Conservation (phyloP, 2,888 invertebrate genomes). For the Diaperis boleti region DNA sequence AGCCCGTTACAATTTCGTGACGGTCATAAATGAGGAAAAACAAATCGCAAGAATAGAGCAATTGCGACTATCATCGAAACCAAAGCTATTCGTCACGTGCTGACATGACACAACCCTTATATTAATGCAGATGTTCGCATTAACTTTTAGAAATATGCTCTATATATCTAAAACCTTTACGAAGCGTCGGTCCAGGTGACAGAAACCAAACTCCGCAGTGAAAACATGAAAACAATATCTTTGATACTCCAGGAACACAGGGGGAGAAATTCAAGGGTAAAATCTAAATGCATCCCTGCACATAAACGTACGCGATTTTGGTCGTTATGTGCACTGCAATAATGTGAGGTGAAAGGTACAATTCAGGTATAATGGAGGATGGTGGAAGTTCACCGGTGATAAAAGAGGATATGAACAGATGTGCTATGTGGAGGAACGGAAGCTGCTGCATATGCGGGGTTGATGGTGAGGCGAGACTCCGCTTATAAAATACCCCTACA, state of each 20-base stretch:
- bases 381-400: conserved; percentile 25
- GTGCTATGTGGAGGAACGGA: conserved; percentile 30
- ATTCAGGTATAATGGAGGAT: conserved; percentile 27
- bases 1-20: conserved; percentile 4
- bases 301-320: conserved; percentile 7
- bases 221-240: conserved; percentile 40
- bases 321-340: not conserved
- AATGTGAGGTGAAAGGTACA: not conserved
- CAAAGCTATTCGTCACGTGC: not conserved
- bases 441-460: conserved; percentile 32
- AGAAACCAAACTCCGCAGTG: conserved; percentile 19
- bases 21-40: conserved; percentile 30
- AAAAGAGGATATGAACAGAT: conserved; percentile 34
- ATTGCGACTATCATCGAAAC: not conserved
- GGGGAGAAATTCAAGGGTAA: conserved; percentile 34
- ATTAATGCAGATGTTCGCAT: conserved; percentile 33
- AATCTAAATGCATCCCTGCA: conserved; percentile 8
- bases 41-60: conserved; percentile 19
- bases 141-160: conserved; percentile 32
- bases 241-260: conserved; percentile 1
- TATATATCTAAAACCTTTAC: conserved; percentile 14
- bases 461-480: conserved; percentile 21
- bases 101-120: conserved; percentile 12
- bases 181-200: conserved; percentile 34
- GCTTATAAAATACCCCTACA: not conserved